phyloP scores from a whole-genome alignment of 2,113 vertebrate species.

The Callorhinus ursinus region DNA sequence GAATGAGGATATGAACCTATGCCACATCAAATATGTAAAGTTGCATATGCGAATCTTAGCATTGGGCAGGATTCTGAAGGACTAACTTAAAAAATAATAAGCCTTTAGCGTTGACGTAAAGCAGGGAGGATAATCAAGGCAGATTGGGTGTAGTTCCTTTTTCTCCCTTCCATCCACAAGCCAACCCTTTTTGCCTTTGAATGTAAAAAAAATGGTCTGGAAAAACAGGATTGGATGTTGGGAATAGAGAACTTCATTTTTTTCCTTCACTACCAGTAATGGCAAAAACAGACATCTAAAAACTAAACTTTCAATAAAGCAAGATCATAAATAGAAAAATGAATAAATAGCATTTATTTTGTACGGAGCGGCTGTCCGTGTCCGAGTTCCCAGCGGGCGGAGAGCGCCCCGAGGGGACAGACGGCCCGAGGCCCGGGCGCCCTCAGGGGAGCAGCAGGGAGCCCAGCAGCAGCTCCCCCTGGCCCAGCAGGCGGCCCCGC shows the following conservation, averaged over 20 bases:
- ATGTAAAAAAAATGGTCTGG: not conserved
- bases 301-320: not conserved
- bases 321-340: slow-evolving; percentile 51
- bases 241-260: not conserved
- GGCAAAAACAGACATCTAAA: not conserved
- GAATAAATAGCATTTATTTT: slow-evolving; percentile 77
- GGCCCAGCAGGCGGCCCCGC: slow-evolving; percentile 86
- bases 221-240: not conserved
- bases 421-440: slow-evolving; percentile 48
- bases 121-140: not conserved
- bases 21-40: not conserved
- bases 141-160: not conserved
- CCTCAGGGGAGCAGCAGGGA: slow-evolving; percentile 4
- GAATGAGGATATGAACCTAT: not conserved
- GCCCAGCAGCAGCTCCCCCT: slow-evolving; percentile 34
- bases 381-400: not conserved
- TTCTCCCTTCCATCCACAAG: not conserved
- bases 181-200: not conserved
- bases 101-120: not conserved
- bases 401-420: slow-evolving; percentile 75
- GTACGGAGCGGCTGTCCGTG: not conserved
- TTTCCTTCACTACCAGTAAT: not conserved
- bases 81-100: not conserved
- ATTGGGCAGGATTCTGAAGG: not conserved
- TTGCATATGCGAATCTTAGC: not conserved